These are phyloP conservation scores for Acrocyrtus sp. DNA, from an alignment of 2,888 invertebrate genomes.

Conservation along the genomic window DNA sequence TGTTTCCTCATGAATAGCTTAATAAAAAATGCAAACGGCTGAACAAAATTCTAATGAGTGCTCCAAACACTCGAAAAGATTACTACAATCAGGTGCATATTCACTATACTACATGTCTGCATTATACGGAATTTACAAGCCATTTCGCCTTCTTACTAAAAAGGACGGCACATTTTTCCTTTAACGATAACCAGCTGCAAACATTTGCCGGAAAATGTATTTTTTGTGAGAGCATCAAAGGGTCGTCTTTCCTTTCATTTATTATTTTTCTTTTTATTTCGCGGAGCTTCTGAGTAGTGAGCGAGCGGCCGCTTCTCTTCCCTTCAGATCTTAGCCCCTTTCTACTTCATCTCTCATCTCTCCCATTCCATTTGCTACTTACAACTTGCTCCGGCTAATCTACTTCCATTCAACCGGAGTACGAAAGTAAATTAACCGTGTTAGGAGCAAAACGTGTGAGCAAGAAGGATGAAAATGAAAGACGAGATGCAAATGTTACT, in stretches of 20 bases:
- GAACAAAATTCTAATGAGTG: no score
- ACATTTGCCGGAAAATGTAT: conserved; percentile 26
- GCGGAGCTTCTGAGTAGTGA: no score
- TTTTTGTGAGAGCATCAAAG: conserved; percentile 24
- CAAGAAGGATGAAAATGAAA: conserved; percentile 29
- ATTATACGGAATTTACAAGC: no score
- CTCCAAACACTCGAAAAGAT: no score
- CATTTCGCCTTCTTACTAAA: no score
- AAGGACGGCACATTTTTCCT: no score
- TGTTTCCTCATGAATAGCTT: no score
- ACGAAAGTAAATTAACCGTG: conserved; percentile 62
- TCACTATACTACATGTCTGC: no score
- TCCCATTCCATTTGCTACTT: conserved; percentile 8
- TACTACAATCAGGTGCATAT: no score
- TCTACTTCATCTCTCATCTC: background rate
- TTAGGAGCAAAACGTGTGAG: conserved; percentile 2
- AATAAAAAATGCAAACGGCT: no score
- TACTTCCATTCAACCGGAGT: conserved; percentile 58
- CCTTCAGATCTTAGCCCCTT: background rate
- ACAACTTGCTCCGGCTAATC: conserved; percentile 53
- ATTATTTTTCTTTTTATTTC: no score
- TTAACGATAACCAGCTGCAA: conserved; percentile 41
- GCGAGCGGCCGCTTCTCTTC: background rate
- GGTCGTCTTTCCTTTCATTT: conserved; percentile 16
- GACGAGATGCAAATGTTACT: conserved; percentile 19